Evolutionary conservation across 2,888 invertebrate genomes (phyloP).

Genomic region (Prenolepis imparis): DNA sequence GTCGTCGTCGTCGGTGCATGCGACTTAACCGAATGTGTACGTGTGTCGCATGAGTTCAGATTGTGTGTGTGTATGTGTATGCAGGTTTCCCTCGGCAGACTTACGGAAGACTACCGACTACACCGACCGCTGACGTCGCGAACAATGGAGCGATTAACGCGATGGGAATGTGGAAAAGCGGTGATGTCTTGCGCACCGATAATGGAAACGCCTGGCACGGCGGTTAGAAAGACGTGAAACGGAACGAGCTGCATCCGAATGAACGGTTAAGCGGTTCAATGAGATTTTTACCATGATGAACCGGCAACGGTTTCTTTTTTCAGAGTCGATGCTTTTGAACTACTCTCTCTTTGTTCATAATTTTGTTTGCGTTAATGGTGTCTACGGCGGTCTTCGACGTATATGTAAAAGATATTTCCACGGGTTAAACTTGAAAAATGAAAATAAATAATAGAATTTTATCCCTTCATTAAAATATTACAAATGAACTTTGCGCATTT

Average conservation of each 20-base stretch:
- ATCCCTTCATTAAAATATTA: background rate
- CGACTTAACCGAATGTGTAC: slow-evolving; percentile 49
- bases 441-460: slow-evolving; percentile 16
- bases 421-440: background rate
- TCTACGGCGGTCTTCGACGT: background rate
- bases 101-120: slow-evolving; percentile 68
- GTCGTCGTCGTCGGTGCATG: slow-evolving; percentile 43
- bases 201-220: slow-evolving; percentile 66
- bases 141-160: slow-evolving; percentile 75
- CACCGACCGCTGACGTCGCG: slow-evolving; percentile 66
- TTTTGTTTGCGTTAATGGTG: background rate
- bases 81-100: slow-evolving; percentile 62
- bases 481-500: background rate
- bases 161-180: slow-evolving; percentile 70
- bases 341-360: slow-evolving; percentile 31
- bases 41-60: slow-evolving; percentile 57
- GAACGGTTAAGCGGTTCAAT: slow-evolving; percentile 31
- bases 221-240: slow-evolving; percentile 44
- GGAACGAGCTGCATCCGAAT: slow-evolving; percentile 32
- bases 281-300: slow-evolving; percentile 46
- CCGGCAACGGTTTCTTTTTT: slow-evolving; percentile 5
- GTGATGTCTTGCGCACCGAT: slow-evolving; percentile 65
- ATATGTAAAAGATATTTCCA: background rate
- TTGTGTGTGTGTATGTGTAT: slow-evolving; percentile 1
- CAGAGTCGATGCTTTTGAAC: background rate